These are phyloP conservation scores for Athripsodes cinereus DNA, from an alignment of 2,888 invertebrate species.

Conservation along the genomic window DNA sequence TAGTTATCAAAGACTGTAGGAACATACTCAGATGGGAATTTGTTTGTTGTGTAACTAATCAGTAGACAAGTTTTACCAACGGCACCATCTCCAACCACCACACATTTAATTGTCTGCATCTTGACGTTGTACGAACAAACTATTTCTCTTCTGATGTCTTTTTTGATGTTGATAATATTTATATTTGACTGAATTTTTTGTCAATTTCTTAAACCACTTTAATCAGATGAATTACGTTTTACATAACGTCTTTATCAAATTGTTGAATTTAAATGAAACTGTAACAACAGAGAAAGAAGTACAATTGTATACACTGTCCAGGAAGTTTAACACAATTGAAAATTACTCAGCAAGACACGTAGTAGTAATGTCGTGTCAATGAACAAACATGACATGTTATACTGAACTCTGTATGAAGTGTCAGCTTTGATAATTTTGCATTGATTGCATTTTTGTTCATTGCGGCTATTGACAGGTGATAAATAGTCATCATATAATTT, in stretches of 20 bases:
- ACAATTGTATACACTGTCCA: not conserved
- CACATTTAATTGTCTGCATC: conserved; percentile 97
- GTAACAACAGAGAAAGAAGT: not conserved
- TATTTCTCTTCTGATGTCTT: not conserved
- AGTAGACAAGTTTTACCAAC: conserved; percentile 95
- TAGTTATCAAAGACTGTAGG: conserved; percentile 97
- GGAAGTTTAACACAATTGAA: not conserved
- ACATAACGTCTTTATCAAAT: not conserved
- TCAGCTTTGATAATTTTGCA: too few relatives aligned
- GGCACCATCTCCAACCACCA: conserved; percentile 95
- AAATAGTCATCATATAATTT: too few relatives aligned
- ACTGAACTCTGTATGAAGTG: too few relatives aligned
- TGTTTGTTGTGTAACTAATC: conserved; percentile 93
- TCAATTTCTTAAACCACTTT: not conserved
- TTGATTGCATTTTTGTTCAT: too few relatives aligned
- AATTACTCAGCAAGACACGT: not conserved
- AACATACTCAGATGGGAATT: conserved; percentile 91
- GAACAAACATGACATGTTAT: too few relatives aligned
- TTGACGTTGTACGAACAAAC: conserved; percentile 26
- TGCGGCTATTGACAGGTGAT: too few relatives aligned
- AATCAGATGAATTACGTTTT: not conserved
- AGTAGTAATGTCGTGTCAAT: too few relatives aligned
- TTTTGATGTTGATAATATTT: not conserved
- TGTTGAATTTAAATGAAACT: not conserved
- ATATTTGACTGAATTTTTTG: not conserved